phyloP scores from a whole-genome alignment of 2,113 vertebrate species.

The Argyrosomus japonicus region DNA sequence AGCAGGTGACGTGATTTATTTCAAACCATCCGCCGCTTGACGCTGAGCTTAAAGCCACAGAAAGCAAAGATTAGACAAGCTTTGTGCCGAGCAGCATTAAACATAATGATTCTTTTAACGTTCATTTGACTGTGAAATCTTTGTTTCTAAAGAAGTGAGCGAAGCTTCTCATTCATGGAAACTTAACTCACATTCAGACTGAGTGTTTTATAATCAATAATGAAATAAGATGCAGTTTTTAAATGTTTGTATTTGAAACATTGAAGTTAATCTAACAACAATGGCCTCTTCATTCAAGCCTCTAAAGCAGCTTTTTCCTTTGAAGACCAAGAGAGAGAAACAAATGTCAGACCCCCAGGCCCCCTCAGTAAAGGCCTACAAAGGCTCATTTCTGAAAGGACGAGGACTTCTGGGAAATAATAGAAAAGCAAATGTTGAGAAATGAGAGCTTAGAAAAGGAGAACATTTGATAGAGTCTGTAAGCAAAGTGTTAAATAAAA shows the following conservation, averaged over 20 bases:
- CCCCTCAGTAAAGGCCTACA: slow-evolving; percentile 62
- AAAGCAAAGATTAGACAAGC: slow-evolving; percentile 88
- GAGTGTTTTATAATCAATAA: neutral
- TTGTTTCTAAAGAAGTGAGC: slow-evolving; percentile 87
- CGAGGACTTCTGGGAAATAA: slow-evolving; percentile 68
- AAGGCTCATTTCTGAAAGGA: slow-evolving; percentile 70
- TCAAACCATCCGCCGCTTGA: slow-evolving; percentile 71
- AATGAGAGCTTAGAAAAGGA: slow-evolving; percentile 76
- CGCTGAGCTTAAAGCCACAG: slow-evolving; percentile 84
- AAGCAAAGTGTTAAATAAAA: slow-evolving; percentile 70
- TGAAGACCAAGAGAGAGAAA: slow-evolving; percentile 74
- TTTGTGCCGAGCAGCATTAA: slow-evolving; percentile 90
- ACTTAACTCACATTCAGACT: slow-evolving; percentile 15
- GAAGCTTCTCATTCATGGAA: slow-evolving; percentile 72
- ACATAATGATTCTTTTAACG: slow-evolving; percentile 94
- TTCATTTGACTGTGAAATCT: slow-evolving; percentile 97
- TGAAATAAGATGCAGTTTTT: slow-evolving; percentile 17
- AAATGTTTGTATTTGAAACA: slow-evolving; percentile 62
- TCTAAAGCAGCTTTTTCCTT: slow-evolving; percentile 70
- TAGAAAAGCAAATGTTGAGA: slow-evolving; percentile 82
- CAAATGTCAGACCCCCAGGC: slow-evolving; percentile 58
- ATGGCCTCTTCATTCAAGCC: slow-evolving; percentile 63
- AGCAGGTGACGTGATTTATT: slow-evolving; percentile 89
- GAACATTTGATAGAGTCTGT: slow-evolving; percentile 69
- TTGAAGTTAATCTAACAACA: slow-evolving; percentile 70